Base-by-base conservation (phyloP, 2,888 invertebrate genomes). In the Apotomis capreana region DNA sequence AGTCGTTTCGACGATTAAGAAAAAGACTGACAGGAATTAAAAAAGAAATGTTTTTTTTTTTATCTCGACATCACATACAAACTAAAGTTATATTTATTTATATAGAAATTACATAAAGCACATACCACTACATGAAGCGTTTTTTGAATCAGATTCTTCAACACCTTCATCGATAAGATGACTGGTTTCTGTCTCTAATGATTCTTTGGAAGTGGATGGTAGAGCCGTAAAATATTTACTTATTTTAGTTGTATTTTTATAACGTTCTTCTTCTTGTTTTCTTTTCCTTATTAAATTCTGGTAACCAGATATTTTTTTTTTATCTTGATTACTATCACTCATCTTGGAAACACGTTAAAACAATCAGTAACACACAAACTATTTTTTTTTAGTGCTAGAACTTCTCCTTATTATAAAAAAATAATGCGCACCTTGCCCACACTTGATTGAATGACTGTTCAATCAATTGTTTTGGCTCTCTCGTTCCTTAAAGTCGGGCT, bases 221-320 rank as follows among this genome's bases (percentile, higher is more conserved):
- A 57, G 68, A 68, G 68, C 68, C 68, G 59, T 60, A 40, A 40
- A 4, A 40, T 40, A 40, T 40, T 40, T 51, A 68, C 44, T 69
- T 69, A 69, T 57, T 69, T 69, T 57, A 57, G 62, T 69, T 57
- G 69, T 40, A 69, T 69, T 69, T 69, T 69, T 69, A 62, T 62
- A 0, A 68, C 67, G 67, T 59, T 68, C 49, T 68, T 68, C 67
- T 68, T 68, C 58, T 57, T 67, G 54, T 69, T 69, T 60, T 69
- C 61, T 69, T 61, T 61, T 69, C 54, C 68, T 72, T 68, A 68
- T 72, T 70, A 70, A 36, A 70, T 70, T 70, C 70, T 70, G 65
- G 54, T 65, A 70, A 59, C 54, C 65, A 70, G 62, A 71, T 68
- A 62, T 63, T 72, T 70, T 72, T 68, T 72, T 72, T 72, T 72